Base-by-base conservation (phyloP, 2,113 vertebrate species). In the Oreotrochilus melanogaster region DNA sequence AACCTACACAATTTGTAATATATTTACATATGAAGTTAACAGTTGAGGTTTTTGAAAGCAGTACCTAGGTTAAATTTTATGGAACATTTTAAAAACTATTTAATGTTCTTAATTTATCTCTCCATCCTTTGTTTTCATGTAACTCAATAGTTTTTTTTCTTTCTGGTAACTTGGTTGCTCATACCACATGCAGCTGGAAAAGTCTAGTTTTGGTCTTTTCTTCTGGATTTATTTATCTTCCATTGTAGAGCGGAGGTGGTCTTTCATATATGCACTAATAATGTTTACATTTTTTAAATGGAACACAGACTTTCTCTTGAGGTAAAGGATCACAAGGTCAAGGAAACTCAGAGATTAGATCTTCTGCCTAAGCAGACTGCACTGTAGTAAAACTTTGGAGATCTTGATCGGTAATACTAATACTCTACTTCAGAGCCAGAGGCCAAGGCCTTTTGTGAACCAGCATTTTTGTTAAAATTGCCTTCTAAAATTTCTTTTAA, bases 271-370 rank as follows among this genome's bases (percentile, higher is more conserved):
- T 95, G 78, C 93, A 93, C 94, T 98, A 97, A 98, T 98, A 98
- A 97, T 97, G 96, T 98, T 98, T 98, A 98, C 92, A 97, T 97
- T 98, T 97, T 97, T 96, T 91, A 97, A 98, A 97, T 98, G 96
- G 89, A 97, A 98, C 65, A 88, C 96, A 98, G 97, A 97, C 95
- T 95, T 95, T 97, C 92, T 96, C 88, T 97, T 97, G 89, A 97
- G 93, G 93, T 97, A 97, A 97, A 96, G 96, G 96, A 96, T 96
- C 95, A 94, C 14, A 61, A 91, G 97, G 97, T 97, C 97, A 98
- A 96, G 87, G 97, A 97, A 98, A 98, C 94, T 92, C 15, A 80
- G 94, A 98, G 96, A 98, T 98, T 98, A 97, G 92, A 97, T 98
- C 95, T 97, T 97, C 96, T 97, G 96, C 89, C 72, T 96, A 92